A percentile compares a stretch with the other conserved stretches of the same genome.
phyloP scores from a whole-genome alignment of 2,797 vertebrate species.

The Lepilemur septentrionalis region DNA sequence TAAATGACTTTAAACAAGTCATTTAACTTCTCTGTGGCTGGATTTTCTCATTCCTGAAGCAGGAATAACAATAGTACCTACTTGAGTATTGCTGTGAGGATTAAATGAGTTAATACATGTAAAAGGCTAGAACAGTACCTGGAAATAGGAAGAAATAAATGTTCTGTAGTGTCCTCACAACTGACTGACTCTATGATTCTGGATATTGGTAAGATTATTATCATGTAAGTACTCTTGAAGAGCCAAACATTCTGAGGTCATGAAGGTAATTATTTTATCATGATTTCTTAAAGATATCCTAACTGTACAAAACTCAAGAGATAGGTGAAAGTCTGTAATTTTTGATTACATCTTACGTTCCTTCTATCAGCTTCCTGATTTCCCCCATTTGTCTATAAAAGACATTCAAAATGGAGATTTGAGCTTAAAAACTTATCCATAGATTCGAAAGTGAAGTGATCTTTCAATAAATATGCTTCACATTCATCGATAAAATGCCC shows the following conservation, averaged over 20 bases:
- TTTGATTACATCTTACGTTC: not conserved
- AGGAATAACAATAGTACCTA: not conserved
- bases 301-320: not conserved
- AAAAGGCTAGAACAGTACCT: not conserved
- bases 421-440: not conserved
- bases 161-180: not conserved
- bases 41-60: not conserved
- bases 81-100: not conserved
- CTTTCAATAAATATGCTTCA: not conserved
- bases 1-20: not conserved
- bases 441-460: not conserved
- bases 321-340: not conserved
- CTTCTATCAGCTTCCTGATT: not conserved
- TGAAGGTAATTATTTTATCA: not conserved
- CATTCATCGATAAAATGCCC: not conserved
- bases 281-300: slow-evolving; percentile 12
- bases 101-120: not conserved
- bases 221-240: not conserved
- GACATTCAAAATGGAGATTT: slow-evolving; percentile 1
- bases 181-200: not conserved
- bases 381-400: not conserved
- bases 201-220: not conserved
- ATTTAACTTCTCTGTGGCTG: not conserved
- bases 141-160: not conserved
- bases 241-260: not conserved